phyloP scores from a whole-genome alignment of 2,113 vertebrate species.

The Barbus barbus region DNA sequence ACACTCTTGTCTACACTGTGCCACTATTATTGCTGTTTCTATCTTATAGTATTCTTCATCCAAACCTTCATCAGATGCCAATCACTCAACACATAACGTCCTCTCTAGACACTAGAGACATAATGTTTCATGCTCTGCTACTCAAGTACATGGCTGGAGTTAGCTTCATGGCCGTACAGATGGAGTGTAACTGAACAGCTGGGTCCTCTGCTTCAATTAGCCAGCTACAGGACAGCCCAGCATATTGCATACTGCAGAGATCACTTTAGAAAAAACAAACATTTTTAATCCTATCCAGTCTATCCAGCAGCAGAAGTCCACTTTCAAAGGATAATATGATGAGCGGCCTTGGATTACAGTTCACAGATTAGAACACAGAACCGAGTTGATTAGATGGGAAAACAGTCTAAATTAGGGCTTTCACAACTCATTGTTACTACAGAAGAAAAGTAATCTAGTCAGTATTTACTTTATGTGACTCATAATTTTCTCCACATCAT shows the following conservation, averaged over 20 bases:
- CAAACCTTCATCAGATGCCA: background rate
- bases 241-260: conserved; percentile 37
- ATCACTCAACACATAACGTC: conserved; percentile 8
- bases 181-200: conserved; percentile 47
- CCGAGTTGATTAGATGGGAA: background rate
- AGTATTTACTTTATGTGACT: background rate
- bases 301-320: conserved; percentile 21
- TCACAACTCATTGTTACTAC: background rate
- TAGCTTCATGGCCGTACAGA: conserved; percentile 31
- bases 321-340: conserved; percentile 45
- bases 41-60: background rate
- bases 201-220: conserved; percentile 48
- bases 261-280: conserved; percentile 48
- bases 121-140: conserved; percentile 19
- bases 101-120: conserved; percentile 48
- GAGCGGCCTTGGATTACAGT: conserved; percentile 26
- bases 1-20: background rate
- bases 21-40: background rate
- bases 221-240: conserved; percentile 36
- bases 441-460: background rate
- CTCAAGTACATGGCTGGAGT: conserved; percentile 12
- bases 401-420: conserved; percentile 19
- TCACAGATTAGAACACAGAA: conserved; percentile 27
- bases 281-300: conserved; percentile 43
- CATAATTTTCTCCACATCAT: background rate